Conservation (phyloP, 2,888 invertebrate species). For the Geophilus truncorum region DNA sequence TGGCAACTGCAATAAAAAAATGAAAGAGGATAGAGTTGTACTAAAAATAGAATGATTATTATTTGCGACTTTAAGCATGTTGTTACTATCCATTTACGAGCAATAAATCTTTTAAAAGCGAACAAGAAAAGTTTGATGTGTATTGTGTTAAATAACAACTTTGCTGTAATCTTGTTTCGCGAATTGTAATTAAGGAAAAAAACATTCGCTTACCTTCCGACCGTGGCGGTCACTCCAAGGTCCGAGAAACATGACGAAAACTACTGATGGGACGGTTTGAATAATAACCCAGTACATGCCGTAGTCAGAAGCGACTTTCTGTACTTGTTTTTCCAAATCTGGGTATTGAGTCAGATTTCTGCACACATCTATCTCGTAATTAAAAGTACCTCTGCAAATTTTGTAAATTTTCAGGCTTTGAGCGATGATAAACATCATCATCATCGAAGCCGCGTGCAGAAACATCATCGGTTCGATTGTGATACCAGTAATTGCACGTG, state of each 20-base stretch:
- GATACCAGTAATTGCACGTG: background rate
- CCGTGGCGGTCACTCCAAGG: slow-evolving; percentile 40
- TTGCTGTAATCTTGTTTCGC: no score
- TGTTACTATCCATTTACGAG: no score
- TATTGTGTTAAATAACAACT: no score
- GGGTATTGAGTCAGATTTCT: slow-evolving; percentile 33
- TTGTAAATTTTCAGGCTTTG: slow-evolving; percentile 38
- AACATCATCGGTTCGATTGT: slow-evolving; percentile 34
- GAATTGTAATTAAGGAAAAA: no score
- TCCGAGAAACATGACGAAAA: slow-evolving; percentile 38
- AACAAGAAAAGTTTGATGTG: no score
- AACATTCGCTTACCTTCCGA: slow-evolving; percentile 35
- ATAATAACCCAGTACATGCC: slow-evolving; percentile 36
- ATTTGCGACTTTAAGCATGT: no score
- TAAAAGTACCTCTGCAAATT: slow-evolving; percentile 36
- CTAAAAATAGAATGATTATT: background rate
- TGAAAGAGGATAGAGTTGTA: background rate
- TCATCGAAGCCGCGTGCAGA: slow-evolving; percentile 20
- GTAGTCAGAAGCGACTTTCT: slow-evolving; percentile 37
- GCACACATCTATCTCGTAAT: slow-evolving; percentile 36
- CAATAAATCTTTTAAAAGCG: no score
- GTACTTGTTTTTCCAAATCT: slow-evolving; percentile 31
- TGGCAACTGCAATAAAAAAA: slow-evolving; percentile 27
- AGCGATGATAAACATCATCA: slow-evolving; percentile 33
- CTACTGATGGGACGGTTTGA: slow-evolving; percentile 34